phyloP scores from a whole-genome alignment of 2,888 invertebrate species.

The Ectemnius continuus region DNA sequence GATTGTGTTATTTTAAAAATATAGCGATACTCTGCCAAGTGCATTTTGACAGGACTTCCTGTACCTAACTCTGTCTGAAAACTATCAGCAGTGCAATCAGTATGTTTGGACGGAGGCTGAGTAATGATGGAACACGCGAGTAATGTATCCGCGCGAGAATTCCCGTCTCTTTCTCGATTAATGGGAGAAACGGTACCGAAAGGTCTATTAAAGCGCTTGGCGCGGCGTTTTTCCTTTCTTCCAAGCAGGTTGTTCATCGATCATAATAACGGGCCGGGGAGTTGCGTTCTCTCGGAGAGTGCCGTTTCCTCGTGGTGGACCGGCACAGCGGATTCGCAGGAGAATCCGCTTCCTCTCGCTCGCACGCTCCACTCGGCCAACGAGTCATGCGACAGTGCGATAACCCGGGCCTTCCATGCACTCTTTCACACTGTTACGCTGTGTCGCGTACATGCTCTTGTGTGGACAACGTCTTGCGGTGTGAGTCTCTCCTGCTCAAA shows the following conservation, averaged over 20 bases:
- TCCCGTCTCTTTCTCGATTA: neutral
- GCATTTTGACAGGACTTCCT: too few relatives aligned
- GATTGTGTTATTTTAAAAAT: too few relatives aligned
- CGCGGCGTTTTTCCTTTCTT: conserved; percentile 6
- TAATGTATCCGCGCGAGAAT: neutral
- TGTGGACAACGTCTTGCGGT: conserved; percentile 40
- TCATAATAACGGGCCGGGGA: conserved; percentile 39
- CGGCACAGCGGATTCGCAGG: conserved; percentile 23
- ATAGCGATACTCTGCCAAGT: too few relatives aligned
- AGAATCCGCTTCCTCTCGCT: conserved; percentile 10
- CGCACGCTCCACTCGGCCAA: conserved; percentile 24
- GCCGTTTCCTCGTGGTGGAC: conserved; percentile 16
- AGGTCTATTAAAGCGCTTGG: neutral
- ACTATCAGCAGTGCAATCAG: too few relatives aligned
- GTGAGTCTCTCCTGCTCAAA: conserved; percentile 35
- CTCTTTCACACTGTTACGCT: conserved; percentile 5
- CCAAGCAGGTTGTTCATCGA: conserved; percentile 27
- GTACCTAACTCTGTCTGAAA: too few relatives aligned
- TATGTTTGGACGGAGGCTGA: too few relatives aligned
- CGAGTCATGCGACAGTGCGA: conserved; percentile 13
- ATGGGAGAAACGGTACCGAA: conserved; percentile 15
- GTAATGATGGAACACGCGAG: too few relatives aligned
- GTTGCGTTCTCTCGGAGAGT: conserved; percentile 21
- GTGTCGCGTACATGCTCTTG: conserved; percentile 15
- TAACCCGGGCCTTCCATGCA: neutral